Conservation (phyloP, 2,113 vertebrate species). For the Cyprinodon variegatus region DNA sequence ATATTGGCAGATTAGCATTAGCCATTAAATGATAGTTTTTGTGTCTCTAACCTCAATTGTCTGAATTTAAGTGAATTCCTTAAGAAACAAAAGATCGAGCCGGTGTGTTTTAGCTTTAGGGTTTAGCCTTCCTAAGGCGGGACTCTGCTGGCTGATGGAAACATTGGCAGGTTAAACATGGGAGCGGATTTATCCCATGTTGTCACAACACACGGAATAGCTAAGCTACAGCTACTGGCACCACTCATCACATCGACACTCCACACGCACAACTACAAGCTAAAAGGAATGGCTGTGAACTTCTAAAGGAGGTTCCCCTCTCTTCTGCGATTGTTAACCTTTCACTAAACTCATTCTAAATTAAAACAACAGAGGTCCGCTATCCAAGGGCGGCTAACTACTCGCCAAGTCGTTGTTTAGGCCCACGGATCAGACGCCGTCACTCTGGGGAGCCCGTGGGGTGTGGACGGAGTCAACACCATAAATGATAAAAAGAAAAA, state of each 20-base stretch:
- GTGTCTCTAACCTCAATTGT: too few relatives aligned
- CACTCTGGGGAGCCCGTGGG: conserved; percentile 67
- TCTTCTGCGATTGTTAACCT: not conserved
- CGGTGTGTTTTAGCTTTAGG: not conserved
- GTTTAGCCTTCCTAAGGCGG: not conserved
- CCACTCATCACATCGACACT: conserved; percentile 31
- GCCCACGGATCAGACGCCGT: conserved; percentile 68
- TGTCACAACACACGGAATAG: conserved; percentile 24
- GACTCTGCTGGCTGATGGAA: conserved; percentile 40
- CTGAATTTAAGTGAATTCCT: not conserved
- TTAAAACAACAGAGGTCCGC: conserved; percentile 12
- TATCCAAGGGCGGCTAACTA: conserved; percentile 66
- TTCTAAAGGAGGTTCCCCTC: conserved; percentile 12
- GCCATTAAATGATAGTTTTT: too few relatives aligned
- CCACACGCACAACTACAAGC: conserved; percentile 37
- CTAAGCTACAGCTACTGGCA: conserved; percentile 35
- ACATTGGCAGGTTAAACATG: conserved; percentile 22
- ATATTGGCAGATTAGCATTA: not conserved
- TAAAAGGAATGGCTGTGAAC: conserved; percentile 10
- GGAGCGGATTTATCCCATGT: conserved; percentile 13
- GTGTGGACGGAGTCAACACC: conserved; percentile 21
- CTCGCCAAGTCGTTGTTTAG: conserved; percentile 74
- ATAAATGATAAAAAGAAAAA: conserved; percentile 4
- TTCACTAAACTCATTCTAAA: not conserved
- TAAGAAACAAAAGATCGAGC: not conserved